Evolutionary conservation across 2,888 invertebrate genomes (phyloP).

Genomic region (Ptychoptera albimana): DNA sequence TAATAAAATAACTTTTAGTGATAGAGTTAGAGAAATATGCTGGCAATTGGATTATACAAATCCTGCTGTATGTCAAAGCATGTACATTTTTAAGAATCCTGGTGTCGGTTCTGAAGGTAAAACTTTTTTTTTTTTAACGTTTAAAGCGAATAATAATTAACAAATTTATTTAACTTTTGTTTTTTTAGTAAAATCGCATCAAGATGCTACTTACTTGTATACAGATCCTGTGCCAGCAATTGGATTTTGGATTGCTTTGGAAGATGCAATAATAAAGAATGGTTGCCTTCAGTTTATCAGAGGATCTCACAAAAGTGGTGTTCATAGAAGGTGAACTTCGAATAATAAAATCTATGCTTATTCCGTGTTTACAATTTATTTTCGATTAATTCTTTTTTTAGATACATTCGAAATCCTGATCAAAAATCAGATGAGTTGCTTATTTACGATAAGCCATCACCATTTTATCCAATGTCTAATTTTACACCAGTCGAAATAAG

Average conservation of each 20-base stretch:
- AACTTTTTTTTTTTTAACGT: conserved; percentile 1
- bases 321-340: conserved; percentile 43
- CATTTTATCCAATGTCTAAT: conserved; percentile 52
- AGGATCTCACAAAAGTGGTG: conserved; percentile 77
- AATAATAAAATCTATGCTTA: not conserved
- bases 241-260: conserved; percentile 93
- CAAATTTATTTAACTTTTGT: not conserved
- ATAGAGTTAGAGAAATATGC: conserved; percentile 62
- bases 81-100: conserved; percentile 97
- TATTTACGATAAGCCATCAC: conserved; percentile 50
- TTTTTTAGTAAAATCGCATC: conserved; percentile 48
- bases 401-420: conserved; percentile 52
- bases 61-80: conserved; percentile 85
- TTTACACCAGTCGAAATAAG: conserved; percentile 66
- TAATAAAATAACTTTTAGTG: conserved; percentile 65
- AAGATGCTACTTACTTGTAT: conserved; percentile 77
- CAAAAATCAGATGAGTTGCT: conserved; percentile 39
- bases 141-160: too few relatives aligned
- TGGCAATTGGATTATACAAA: conserved; percentile 54
- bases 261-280: conserved; percentile 83
- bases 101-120: conserved; percentile 75
- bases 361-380: conserved; percentile 12
- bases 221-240: conserved; percentile 66
- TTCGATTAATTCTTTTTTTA: conserved; percentile 7
- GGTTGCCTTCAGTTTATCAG: conserved; percentile 88